Evolutionary conservation across 2,797 vertebrate genomes (phyloP), one percentile per base, ranked within the genome.

Genomic region (Rhodeus uyekii): DNA sequence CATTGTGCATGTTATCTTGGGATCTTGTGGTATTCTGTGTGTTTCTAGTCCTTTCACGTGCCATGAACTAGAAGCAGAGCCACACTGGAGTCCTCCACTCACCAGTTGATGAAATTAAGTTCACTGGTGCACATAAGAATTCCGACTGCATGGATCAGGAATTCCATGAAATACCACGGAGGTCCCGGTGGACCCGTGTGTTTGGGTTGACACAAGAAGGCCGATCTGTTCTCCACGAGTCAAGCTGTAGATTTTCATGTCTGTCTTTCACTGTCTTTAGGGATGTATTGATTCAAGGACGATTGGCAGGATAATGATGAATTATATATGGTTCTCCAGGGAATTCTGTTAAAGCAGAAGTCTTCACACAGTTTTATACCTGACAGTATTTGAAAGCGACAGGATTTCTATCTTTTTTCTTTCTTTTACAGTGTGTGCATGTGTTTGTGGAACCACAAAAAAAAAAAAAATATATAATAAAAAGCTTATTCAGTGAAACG

Each of bases 151-250:
- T 81, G 69, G 32, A 55, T 74, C 55, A 72, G 72, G 68, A 60
- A 34, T 61, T 69, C 36, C 79, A 63, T 81, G 24, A 81, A 81
- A 74, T 81, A 65, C 38, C 64, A 71, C 39, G 27, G 39, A 77
- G 13, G 29, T 69, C 74, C 64, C 36, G 3, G 16, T 22, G 74
- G 74, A 64, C 76, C 50, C 1, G 18, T 63, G 46, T 83, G 65
- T 78, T 83, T 71, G 60, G 34, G 55, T 60, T 76, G 74, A 77
- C 61, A 55, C 46, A 38, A 74, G 72, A n/a, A 74, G 72, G 4
- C 50, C n/a, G 14, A 55, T 78, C 46, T 76, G 67, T 83, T 77
- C 42, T 77, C 42, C 27, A 18, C 2, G 12, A 46, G 76, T 65
- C 42, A 50, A 64, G 12, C 32, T n/a, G 24, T 55, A 22, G 48